Conservation (phyloP, 2,888 invertebrate genomes). For the Pammene aurita region DNA sequence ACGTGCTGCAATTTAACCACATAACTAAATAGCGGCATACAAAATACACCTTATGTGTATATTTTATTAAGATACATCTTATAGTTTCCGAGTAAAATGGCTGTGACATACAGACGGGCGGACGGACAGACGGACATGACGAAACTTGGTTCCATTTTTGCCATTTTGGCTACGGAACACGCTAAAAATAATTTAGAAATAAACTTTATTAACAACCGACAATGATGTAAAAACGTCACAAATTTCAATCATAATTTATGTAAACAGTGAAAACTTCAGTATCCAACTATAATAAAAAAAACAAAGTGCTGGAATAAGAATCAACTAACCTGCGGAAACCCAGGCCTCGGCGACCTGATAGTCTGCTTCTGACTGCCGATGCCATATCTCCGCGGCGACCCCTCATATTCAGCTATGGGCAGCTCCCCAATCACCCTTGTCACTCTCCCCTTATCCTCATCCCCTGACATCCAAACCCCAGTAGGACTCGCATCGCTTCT, state of each 20-base stretch:
- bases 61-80: too few species aligned
- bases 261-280: neutral
- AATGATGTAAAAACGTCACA: too few species aligned
- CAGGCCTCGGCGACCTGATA: conserved; percentile 91
- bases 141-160: too few species aligned
- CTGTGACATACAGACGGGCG: too few species aligned
- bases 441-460: conserved; percentile 75
- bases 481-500: conserved; percentile 70
- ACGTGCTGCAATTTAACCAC: too few species aligned
- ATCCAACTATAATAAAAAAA: neutral
- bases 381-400: conserved; percentile 94
- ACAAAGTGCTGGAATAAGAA: neutral
- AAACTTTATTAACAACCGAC: too few species aligned
- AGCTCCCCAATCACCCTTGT: conserved; percentile 90
- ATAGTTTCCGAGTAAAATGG: too few species aligned
- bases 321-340: conserved; percentile 89
- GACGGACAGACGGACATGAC: too few species aligned
- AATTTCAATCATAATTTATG: neutral
- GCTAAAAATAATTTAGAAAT: too few species aligned
- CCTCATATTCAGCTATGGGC: conserved; percentile 97
- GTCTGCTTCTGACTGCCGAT: conserved; percentile 87
- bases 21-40: too few species aligned
- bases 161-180: too few species aligned
- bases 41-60: too few species aligned
- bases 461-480: conserved; percentile 68